Evolutionary conservation across 2,797 vertebrate genomes (phyloP).

Genomic region (Vultur gryphus): DNA sequence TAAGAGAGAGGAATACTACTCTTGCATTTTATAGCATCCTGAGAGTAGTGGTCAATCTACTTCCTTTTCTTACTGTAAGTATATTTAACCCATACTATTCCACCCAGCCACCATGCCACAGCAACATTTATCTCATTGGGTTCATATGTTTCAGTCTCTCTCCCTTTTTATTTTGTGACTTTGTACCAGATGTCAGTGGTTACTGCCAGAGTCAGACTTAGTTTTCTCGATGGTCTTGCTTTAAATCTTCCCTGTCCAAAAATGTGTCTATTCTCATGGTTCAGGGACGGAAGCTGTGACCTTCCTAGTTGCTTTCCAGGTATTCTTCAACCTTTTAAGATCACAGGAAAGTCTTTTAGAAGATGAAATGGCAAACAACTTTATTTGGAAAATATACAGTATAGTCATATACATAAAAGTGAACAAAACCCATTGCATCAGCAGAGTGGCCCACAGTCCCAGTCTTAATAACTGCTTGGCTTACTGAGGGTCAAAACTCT

Average conservation of each 20-base stretch:
- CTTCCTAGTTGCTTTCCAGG: background rate
- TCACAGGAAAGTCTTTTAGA: background rate
- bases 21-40: background rate
- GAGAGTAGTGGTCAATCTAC: background rate
- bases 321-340: background rate
- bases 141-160: constrained; percentile 35
- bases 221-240: background rate
- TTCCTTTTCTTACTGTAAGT: background rate
- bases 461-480: background rate
- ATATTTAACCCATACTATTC: background rate
- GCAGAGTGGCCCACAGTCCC: background rate
- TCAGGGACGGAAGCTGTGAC: background rate
- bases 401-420: background rate
- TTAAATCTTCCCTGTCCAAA: background rate
- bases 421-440: background rate
- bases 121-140: constrained; percentile 35
- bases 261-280: background rate
- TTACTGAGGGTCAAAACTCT: background rate
- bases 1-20: background rate
- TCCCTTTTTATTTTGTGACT: constrained; percentile 18
- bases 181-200: background rate
- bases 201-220: background rate
- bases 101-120: background rate
- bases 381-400: background rate
- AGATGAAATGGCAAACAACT: background rate